phyloP scores from a whole-genome alignment of 1,140 invertebrate species.

The Octopus sinensis region DNA sequence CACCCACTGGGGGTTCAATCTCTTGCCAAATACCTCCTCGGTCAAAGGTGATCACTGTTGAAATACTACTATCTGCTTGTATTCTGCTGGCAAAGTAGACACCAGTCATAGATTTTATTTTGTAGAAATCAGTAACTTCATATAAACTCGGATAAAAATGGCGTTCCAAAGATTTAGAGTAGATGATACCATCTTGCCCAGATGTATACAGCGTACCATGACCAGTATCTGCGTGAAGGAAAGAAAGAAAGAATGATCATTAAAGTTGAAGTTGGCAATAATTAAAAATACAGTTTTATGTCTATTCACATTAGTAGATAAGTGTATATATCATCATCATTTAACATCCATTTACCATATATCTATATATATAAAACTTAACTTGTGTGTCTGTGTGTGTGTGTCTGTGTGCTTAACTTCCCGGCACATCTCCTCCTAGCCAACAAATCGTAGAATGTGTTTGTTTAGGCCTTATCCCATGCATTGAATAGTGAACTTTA shows the following conservation, averaged over 20 bases:
- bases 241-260: too few species aligned
- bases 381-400: too few species aligned
- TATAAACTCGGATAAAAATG: slow-evolving; percentile 54
- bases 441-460: too few species aligned
- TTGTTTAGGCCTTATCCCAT: too few species aligned
- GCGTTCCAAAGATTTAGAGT: slow-evolving; percentile 48
- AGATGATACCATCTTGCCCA: slow-evolving; percentile 48
- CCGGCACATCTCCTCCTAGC: too few species aligned
- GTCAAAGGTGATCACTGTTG: slow-evolving; percentile 53
- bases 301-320: neutral
- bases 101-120: slow-evolving; percentile 51
- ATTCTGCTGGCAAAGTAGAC: slow-evolving; percentile 56
- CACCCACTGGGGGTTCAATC: slow-evolving; percentile 37
- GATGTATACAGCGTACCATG: slow-evolving; percentile 55
- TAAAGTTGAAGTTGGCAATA: neutral
- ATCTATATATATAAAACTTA: too few species aligned
- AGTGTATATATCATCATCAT: too few species aligned
- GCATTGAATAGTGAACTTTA: too few species aligned
- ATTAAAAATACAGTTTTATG: neutral
- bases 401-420: too few species aligned
- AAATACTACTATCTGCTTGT: slow-evolving; percentile 49
- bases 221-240: slow-evolving; percentile 49
- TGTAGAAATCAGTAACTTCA: slow-evolving; percentile 56
- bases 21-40: slow-evolving; percentile 52
- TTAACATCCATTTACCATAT: too few species aligned